phyloP scores from a whole-genome alignment of 1,140 invertebrate species.

The Prorops nasuta region DNA sequence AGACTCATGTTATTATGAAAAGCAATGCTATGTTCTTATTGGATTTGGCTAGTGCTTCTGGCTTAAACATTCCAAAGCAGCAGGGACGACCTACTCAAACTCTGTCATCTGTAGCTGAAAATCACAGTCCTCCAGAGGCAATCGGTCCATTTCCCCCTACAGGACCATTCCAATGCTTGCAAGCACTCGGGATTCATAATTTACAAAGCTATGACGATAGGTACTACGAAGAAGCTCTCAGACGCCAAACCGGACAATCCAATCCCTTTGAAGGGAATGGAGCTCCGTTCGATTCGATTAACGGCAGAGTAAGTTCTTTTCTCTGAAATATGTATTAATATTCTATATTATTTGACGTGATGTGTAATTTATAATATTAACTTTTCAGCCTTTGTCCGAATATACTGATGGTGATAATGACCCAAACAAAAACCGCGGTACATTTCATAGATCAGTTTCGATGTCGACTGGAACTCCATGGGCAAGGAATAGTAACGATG shows the following conservation, averaged over 20 bases:
- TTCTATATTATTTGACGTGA: not conserved
- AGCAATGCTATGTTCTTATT: conserved; percentile 94
- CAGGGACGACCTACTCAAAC: conserved; percentile 59
- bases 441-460: conserved; percentile 69
- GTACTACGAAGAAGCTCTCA: conserved; percentile 59
- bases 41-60: conserved; percentile 76
- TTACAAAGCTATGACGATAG: conserved; percentile 60
- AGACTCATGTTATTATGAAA: conserved; percentile 80
- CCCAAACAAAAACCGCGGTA: conserved; percentile 57
- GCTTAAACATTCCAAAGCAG: conserved; percentile 54
- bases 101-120: conserved; percentile 64
- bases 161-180: conserved; percentile 76
- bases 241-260: conserved; percentile 49
- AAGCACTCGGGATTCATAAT: conserved; percentile 64
- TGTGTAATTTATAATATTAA: not conserved
- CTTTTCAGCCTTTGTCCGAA: conserved; percentile 60
- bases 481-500: conserved; percentile 62
- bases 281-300: conserved; percentile 30
- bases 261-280: conserved; percentile 34
- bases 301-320: conserved; percentile 45
- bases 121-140: conserved; percentile 59
- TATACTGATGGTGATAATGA: conserved; percentile 60
- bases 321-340: conserved; percentile 10
- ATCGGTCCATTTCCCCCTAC: conserved; percentile 61
- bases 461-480: conserved; percentile 65